Evolutionary conservation across 2,797 vertebrate genomes (phyloP), one percentile per base, ranked within the genome.

Genomic region (Pelobates cultripes): DNA sequence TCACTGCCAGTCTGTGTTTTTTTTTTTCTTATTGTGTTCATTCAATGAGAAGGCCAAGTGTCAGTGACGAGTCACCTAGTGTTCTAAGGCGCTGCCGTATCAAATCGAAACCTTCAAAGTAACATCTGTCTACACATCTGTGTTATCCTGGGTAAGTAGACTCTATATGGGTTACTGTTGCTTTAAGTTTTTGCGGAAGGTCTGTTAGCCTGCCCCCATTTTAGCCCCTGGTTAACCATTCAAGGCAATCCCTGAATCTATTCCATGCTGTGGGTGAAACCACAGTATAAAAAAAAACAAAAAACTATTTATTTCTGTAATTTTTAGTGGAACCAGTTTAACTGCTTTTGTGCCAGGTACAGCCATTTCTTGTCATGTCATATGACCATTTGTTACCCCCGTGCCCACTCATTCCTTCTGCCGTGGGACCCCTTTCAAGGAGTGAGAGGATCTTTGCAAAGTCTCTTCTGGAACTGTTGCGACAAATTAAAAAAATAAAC

Each of bases 111-210:
- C 51, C 44, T 57, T 64, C 43, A 61, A 28, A 28, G 28, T 7
- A 6, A 28, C n/a, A 10, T 3, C 61, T 28, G 57, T 13, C 3
- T 2, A 13, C 66, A 12, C 17, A 73, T 15, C 74, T 68, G 57
- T 47, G 44, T 76, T 57, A 82, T 68, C 43, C 80, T 82, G 80
- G 80, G 80, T 82, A 82, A 82, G 73, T 82, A 14, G 2, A 64
- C n/a, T 4, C 7, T 14, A 13, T n/a, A 60, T 14, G 4, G 12
- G 57, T n/a, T 5, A 60, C 57, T 60, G 10, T 60, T 60, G 57
- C 12, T 60, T 60, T 28, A 28, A 28, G 28, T 28, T 28, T 28
- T 28, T 28, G 28, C 28, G 28, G 28, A 28, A 28, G 28, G 28
- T 28, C 28, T 28, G 28, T 28, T 28, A 28, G 28, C 28, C 28